Evolutionary conservation across 2,797 vertebrate genomes (phyloP).

Genomic region (Silurus lanzhouensis): DNA sequence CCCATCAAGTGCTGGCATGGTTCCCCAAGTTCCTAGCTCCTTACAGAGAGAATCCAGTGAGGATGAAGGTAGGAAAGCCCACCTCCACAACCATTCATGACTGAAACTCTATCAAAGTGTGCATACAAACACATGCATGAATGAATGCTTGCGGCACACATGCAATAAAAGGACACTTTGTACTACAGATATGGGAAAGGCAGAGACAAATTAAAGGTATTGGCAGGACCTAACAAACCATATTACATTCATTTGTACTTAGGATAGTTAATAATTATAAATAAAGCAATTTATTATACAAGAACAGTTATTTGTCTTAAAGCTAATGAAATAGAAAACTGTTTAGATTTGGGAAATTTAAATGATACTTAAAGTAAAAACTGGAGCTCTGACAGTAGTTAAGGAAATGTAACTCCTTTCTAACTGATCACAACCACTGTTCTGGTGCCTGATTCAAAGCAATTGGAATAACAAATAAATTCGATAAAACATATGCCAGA

Average conservation of each 20-base stretch:
- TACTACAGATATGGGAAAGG: too few relatives aligned
- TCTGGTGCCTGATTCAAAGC: constrained; percentile 9
- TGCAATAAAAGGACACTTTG: neutral
- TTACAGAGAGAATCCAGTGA: constrained; percentile 80
- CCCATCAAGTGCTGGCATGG: constrained; percentile 73
- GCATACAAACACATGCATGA: neutral
- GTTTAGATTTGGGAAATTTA: constrained; percentile 41
- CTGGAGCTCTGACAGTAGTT: neutral
- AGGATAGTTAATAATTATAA: neutral
- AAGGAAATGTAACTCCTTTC: neutral
- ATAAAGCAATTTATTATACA: neutral
- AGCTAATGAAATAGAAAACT: neutral
- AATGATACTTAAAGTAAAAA: neutral
- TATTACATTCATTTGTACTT: neutral
- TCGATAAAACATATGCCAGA: constrained; percentile 53
- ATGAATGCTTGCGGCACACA: neutral
- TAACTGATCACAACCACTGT: too few relatives aligned
- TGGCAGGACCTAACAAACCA: neutral
- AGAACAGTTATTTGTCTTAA: neutral
- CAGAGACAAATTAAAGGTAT: neutral
- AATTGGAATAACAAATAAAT: constrained; percentile 40
- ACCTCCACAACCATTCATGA: constrained; percentile 8
- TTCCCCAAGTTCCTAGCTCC: constrained; percentile 70
- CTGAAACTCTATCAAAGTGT: neutral
- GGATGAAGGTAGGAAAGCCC: constrained; percentile 74